These are phyloP conservation scores for Gallinago solitaria DNA, from an alignment of 2,797 vertebrate species.

Conservation along the genomic window DNA sequence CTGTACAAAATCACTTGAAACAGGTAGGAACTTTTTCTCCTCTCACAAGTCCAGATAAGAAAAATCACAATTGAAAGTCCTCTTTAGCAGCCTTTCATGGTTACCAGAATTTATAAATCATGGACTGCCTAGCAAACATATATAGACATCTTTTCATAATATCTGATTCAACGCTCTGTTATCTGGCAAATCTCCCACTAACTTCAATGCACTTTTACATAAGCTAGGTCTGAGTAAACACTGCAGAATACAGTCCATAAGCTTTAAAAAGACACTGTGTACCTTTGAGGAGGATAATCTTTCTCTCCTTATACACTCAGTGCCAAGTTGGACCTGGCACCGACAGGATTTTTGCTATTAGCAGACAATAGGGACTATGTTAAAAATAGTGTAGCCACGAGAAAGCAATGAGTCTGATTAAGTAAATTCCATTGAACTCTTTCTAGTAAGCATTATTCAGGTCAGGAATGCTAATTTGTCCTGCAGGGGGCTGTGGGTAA, in stretches of 20 bases:
- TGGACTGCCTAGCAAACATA: neutral
- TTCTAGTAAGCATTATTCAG: conserved; percentile 84
- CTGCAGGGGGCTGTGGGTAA: conserved; percentile 83
- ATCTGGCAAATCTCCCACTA: conserved; percentile 29
- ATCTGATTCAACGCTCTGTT: conserved; percentile 34
- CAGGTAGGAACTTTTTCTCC: neutral
- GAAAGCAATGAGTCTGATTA: conserved; percentile 82
- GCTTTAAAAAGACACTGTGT: conserved; percentile 24
- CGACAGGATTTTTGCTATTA: conserved; percentile 69
- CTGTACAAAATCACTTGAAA: neutral
- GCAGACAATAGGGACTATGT: conserved; percentile 59
- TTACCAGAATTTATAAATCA: conserved; percentile 23
- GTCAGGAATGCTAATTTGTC: conserved; percentile 86
- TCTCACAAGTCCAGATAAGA: conserved; percentile 11
- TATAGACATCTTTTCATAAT: conserved; percentile 8
- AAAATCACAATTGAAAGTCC: conserved; percentile 12
- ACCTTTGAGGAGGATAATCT: conserved; percentile 43
- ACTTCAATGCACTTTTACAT: conserved; percentile 20
- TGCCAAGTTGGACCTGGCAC: conserved; percentile 65
- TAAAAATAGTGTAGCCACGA: conserved; percentile 74
- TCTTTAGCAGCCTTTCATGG: neutral
- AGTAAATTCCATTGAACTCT: conserved; percentile 85
- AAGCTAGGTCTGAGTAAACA: conserved; percentile 24
- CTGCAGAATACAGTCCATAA: conserved; percentile 23
- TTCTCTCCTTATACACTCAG: neutral